Evolutionary conservation across 2,797 vertebrate species (phyloP), one percentile per base, ranked within the genome.

Genomic region (Amniataba percoides): DNA sequence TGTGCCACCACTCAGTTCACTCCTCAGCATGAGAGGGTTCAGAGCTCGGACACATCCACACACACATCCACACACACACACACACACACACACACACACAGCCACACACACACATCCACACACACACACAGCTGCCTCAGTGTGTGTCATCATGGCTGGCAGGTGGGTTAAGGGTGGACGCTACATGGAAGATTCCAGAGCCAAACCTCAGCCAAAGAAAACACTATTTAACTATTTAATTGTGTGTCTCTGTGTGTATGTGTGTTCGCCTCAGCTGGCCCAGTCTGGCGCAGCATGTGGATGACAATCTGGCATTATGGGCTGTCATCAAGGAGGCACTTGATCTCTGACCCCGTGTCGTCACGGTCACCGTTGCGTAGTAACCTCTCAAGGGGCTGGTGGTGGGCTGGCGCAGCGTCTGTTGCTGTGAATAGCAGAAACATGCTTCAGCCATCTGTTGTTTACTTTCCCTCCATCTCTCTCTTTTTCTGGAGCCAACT

Each of bases 371-470:
- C 56, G 71, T 83, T 89, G 87, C 85, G 64, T 81, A 71, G 80
- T 88, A 89, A 90, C 86, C 85, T 89, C 83, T 76, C 80, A 60
- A 48, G 82, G 87, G 77, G 80, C 77, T 66, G 70, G 73, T 51
- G 72, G 63, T 83, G 80, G 77, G 84, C 85, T 67, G 76, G 75
- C 81, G 16, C 69, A 36, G 81, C 39, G 57, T 85, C 82, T 88
- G 77, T 84, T 83, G 72, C 85, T 80, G 87, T 45, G 77, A 86
- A 83, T 73, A 84, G 83, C 42, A 9, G 74, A 84, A 94, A 92
- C 88, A 91, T 88, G 88, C 74, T 92, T 87, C 64, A 73, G 67
- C 93, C 94, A 95, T 95, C 94, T 94, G 94, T 88, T 94, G 93
- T 95, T 95, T 95, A 93, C 88, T 91, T 84, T 91, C 67, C 71